phyloP scores from a whole-genome alignment of 1,140 invertebrate species.

The Teleogryllus occipitalis region DNA sequence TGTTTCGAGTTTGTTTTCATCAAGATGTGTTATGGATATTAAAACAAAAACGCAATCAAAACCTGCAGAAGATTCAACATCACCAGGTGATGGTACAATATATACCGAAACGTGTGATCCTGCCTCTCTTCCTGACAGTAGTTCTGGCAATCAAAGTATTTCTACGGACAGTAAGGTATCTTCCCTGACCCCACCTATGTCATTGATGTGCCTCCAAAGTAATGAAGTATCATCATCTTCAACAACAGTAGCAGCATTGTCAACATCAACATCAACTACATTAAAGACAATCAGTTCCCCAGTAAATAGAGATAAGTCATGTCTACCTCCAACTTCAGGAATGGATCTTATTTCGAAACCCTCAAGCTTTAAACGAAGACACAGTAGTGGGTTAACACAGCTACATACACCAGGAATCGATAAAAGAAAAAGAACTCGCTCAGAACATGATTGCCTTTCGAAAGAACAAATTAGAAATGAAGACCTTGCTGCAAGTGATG shows the following conservation, averaged over 20 bases:
- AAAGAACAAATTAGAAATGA: neutral
- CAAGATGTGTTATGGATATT: no score
- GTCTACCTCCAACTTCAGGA: neutral
- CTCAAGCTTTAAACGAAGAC: neutral
- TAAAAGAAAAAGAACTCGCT: neutral
- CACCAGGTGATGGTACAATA: neutral
- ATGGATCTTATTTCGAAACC: neutral
- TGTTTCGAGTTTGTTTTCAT: no score
- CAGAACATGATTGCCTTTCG: slow-evolving; percentile 6
- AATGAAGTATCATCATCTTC: neutral
- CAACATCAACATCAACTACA: neutral
- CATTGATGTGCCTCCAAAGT: neutral
- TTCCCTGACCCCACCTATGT: neutral
- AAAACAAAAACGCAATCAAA: no score
- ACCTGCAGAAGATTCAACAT: neutral
- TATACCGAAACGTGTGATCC: neutral
- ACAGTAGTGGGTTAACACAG: neutral
- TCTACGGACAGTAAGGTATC: neutral
- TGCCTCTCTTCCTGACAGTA: neutral
- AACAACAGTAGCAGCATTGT: neutral
- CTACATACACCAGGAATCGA: neutral
- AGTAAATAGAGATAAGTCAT: neutral
- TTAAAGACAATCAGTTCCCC: neutral
- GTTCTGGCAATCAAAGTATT: neutral
- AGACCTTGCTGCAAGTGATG: neutral